Evolutionary conservation across 2,888 invertebrate genomes (phyloP).

Genomic region (Melanophora roralis): DNA sequence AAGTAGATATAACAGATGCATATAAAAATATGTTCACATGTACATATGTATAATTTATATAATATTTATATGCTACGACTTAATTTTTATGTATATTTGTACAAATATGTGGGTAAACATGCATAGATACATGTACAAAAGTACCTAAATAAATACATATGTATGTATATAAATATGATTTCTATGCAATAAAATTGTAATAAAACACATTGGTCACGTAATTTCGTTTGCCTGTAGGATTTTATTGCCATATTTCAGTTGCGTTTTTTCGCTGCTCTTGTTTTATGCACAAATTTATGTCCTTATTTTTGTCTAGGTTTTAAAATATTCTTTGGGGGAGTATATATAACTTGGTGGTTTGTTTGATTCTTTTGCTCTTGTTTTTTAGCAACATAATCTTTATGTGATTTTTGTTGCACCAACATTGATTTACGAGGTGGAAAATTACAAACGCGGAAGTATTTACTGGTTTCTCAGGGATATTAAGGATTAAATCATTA

Average conservation of each 20-base stretch:
- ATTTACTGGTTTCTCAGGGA: slow-evolving; percentile 50
- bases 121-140: not conserved
- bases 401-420: slow-evolving; percentile 46
- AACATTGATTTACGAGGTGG: slow-evolving; percentile 60
- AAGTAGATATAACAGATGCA: slow-evolving; percentile 31
- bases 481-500: slow-evolving; percentile 46
- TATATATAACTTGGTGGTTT: slow-evolving; percentile 25
- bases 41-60: slow-evolving; percentile 47
- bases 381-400: slow-evolving; percentile 53
- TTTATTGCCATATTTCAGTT: slow-evolving; percentile 72
- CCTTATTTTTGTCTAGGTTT: slow-evolving; percentile 18
- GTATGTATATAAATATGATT: slow-evolving; percentile 40
- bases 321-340: slow-evolving; percentile 1
- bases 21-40: too few relatives aligned
- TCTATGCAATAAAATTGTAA: slow-evolving; percentile 75
- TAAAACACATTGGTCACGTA: slow-evolving; percentile 78
- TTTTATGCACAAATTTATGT: slow-evolving; percentile 61
- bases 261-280: slow-evolving; percentile 25
- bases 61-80: slow-evolving; percentile 23
- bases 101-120: not conserved
- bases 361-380: slow-evolving; percentile 51
- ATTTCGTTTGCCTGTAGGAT: slow-evolving; percentile 77
- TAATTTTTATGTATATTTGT: not conserved
- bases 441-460: slow-evolving; percentile 58
- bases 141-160: too few relatives aligned